phyloP scores from a whole-genome alignment of 2,113 vertebrate species.

The Thalassoma bifasciatum region DNA sequence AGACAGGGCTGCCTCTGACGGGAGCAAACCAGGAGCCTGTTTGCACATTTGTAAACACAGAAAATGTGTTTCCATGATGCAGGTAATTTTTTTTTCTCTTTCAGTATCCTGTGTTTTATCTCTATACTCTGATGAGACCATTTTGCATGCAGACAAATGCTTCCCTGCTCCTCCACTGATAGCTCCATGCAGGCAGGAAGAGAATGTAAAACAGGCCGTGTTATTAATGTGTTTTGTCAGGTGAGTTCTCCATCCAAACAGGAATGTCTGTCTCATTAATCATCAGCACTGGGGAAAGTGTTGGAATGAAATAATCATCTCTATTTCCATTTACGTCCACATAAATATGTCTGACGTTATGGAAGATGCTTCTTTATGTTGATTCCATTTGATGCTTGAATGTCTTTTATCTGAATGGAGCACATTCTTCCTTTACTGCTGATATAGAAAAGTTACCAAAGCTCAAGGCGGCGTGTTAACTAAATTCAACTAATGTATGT shows the following conservation, averaged over 20 bases:
- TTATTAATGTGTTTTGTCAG: conserved; percentile 57
- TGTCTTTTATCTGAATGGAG: not conserved
- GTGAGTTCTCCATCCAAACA: conserved; percentile 55
- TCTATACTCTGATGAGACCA: conserved; percentile 40
- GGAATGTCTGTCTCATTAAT: conserved; percentile 57
- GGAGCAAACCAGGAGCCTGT: conserved; percentile 37
- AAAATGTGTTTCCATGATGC: conserved; percentile 17
- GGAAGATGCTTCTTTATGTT: conserved; percentile 28
- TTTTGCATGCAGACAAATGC: conserved; percentile 60
- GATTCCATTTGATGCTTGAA: conserved; percentile 1
- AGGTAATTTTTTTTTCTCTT: not conserved
- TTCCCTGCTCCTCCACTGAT: conserved; percentile 49
- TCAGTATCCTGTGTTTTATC: conserved; percentile 15
- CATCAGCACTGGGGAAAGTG: conserved; percentile 27
- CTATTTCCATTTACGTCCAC: conserved; percentile 48
- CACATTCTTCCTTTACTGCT: conserved; percentile 7
- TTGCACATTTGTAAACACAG: conserved; percentile 38
- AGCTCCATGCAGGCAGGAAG: conserved; percentile 39
- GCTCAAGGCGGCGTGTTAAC: conserved; percentile 1
- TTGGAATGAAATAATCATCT: conserved; percentile 42
- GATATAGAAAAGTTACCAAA: conserved; percentile 38
- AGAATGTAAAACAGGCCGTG: conserved; percentile 67
- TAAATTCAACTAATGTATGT: no score
- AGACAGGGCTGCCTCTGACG: conserved; percentile 15
- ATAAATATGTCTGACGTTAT: conserved; percentile 30